phyloP scores from a whole-genome alignment of 2,113 vertebrate species.

The Dendropsophus ebraccatus region DNA sequence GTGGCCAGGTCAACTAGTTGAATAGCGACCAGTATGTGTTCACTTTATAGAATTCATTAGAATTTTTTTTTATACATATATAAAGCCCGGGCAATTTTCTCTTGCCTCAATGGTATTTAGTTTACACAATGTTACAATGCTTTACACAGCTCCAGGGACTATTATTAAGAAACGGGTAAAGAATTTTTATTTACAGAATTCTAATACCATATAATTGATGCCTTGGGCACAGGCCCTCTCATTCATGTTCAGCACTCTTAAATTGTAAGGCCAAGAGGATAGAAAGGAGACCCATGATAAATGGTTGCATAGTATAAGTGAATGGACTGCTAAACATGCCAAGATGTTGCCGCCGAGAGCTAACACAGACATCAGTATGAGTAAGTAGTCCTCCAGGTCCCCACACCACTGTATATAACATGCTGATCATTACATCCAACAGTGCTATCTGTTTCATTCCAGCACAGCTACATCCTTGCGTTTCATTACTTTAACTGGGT shows the following conservation, averaged over 20 bases:
- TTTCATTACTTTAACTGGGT: too few species aligned
- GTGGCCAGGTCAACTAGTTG: background rate
- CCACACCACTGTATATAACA: too few species aligned
- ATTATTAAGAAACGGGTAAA: background rate
- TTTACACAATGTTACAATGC: background rate
- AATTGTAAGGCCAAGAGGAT: background rate
- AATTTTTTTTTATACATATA: background rate
- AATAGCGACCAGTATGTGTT: conserved; percentile 7
- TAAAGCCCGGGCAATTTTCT: background rate
- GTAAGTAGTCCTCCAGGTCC: too few species aligned
- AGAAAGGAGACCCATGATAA: background rate
- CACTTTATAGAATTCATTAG: background rate
- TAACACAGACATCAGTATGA: background rate
- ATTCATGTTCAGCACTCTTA: background rate
- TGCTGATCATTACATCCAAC: too few species aligned
- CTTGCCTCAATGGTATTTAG: background rate
- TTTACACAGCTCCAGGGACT: background rate
- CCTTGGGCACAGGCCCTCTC: too few species aligned
- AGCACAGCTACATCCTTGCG: too few species aligned
- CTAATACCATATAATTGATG: background rate
- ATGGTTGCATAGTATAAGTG: background rate
- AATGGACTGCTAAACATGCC: background rate
- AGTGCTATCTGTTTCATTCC: too few species aligned
- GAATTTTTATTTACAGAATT: background rate
- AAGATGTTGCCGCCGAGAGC: background rate